phyloP scores from a whole-genome alignment of 2,888 invertebrate species.

The Eilema caniola region DNA sequence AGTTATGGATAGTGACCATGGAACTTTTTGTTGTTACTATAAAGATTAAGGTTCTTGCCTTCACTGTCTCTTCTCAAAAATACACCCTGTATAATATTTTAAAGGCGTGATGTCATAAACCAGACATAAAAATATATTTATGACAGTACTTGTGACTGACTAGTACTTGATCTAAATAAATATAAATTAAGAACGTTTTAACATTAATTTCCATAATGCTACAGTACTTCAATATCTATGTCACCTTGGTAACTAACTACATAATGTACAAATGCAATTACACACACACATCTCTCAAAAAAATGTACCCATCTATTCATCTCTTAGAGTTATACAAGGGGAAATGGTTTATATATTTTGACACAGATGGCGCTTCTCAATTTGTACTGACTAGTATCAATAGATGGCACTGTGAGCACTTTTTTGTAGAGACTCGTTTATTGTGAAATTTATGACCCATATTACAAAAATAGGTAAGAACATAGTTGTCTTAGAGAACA shows the following conservation, averaged over 20 bases:
- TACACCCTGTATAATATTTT: too few species aligned
- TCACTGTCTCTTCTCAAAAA: too few species aligned
- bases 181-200: background rate
- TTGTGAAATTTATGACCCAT: background rate
- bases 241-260: background rate
- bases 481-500: background rate
- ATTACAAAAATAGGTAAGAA: background rate
- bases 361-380: conserved; percentile 47
- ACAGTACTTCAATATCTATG: background rate
- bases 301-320: background rate
- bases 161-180: too few species aligned
- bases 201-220: background rate
- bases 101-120: too few species aligned
- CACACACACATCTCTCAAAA: too few species aligned
- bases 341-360: background rate
- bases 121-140: too few species aligned
- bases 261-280: background rate
- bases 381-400: conserved; percentile 24
- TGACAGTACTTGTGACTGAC: too few species aligned
- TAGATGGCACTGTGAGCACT: conserved; percentile 59
- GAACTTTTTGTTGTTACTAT: too few species aligned
- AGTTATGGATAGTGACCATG: too few species aligned
- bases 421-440: conserved; percentile 11
- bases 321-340: background rate
- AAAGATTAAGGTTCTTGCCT: too few species aligned